Evolutionary conservation across 2,888 invertebrate genomes (phyloP), one percentile per base, ranked within the genome.

Genomic region (Drosophila eohydei): DNA sequence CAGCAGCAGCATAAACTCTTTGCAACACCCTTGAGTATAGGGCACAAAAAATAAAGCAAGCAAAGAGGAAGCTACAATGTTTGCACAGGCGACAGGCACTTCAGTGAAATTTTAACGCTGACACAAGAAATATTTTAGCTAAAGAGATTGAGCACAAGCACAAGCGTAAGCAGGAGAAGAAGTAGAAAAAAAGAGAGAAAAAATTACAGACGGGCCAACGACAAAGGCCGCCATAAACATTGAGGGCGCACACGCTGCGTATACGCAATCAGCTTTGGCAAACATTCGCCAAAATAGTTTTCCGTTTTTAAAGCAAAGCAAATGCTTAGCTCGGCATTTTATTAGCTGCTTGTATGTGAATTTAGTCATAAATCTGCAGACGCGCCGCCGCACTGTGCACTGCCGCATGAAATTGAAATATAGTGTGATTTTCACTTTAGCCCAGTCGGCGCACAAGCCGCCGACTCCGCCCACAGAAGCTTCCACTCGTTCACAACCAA

Each of bases 371-470:
- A 85, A 85, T 85, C 84, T 85, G 86, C 57, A 71, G 78, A 78
- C 73, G 83, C 86, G 80, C 75, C 81, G 81, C 74, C 77, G 76
- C 81, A 71, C 73, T 75, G 87, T 81, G 83, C 86, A 88, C 60
- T 74, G 85, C 83, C 83, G 83, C 86, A 88, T 87, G 86, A 87
- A 87, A 87, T 87, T 87, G 86, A 87, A 87, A 88, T 88, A 88
- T 85, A 86, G 88, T 87, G 86, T 88, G 88, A 87, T 87, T 85
- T 88, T 88, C 88, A 87, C 88, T 85, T 87, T 86, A 70, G 66
- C 63, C 70, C 55, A 50, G 54, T 48, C 62, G 48, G 32, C 46
- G 36, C 32, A 59, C 54, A 46, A 30, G 26, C 26, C 4, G 1
- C 43, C 46, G 26, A 40, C 40, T 6, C 21, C 5, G 0, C 16